Conservation (phyloP, 2,797 vertebrate species). For the Scyliorhinus canicula region DNA sequence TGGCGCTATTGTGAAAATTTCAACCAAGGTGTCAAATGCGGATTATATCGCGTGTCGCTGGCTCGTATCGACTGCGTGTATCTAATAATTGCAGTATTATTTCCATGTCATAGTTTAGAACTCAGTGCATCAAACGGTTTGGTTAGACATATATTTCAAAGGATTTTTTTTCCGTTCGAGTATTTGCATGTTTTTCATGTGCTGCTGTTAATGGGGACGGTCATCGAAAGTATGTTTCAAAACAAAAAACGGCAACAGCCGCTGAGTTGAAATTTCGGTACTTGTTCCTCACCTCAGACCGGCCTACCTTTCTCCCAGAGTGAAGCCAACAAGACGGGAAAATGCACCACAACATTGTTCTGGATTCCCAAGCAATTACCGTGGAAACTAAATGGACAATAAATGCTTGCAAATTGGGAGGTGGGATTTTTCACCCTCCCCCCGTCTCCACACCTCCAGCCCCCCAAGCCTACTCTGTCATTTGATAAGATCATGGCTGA, state of each 20-base stretch:
- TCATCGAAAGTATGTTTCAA: not conserved
- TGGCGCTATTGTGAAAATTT: not conserved
- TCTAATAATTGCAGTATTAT: not conserved
- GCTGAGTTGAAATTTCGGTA: not conserved
- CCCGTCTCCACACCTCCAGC: no score
- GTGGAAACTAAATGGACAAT: not conserved
- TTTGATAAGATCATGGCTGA: no score
- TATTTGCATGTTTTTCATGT: slow-evolving; percentile 30
- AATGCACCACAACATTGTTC: not conserved
- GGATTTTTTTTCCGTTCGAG: not conserved
- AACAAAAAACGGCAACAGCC: not conserved
- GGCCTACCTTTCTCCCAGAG: not conserved
- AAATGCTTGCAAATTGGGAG: no score
- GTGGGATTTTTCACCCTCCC: no score
- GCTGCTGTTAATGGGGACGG: not conserved
- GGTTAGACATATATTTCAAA: slow-evolving; percentile 18
- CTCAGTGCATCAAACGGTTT: not conserved
- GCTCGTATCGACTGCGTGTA: not conserved
- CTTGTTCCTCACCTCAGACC: not conserved
- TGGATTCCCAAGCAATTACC: not conserved
- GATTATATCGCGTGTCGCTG: not conserved
- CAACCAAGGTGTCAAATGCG: not conserved
- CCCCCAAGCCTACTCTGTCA: no score
- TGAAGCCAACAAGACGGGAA: not conserved
- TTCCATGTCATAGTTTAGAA: not conserved